Evolutionary conservation across 2,888 invertebrate genomes (phyloP), one percentile per base, ranked within the genome.

Genomic region (Ichneumoninae sp.): DNA sequence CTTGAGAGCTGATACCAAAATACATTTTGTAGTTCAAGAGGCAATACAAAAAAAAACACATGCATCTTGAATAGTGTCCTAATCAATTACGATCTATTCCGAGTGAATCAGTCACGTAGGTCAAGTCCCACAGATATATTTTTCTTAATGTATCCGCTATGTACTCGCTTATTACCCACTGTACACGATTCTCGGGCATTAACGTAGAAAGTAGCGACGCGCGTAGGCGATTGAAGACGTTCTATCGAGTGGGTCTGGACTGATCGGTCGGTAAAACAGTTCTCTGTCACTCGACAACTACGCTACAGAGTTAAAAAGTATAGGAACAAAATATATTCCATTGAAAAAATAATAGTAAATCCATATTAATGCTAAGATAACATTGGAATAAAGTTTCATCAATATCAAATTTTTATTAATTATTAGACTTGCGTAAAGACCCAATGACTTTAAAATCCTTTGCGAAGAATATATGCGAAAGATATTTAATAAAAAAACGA

Each of bases 251-350:
- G 4, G 16, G 26, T 68, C 54, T 30, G 26, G 3, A 30, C 60
- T 40, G 40, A 26, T 19, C 44, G 0, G 68, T 57, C 30, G 76
- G 68, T 57, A 77, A 77, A 68, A 77, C 54, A 68, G 76, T 57
- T 68, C 19, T 22, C 36, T 40, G 33, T 40, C 50, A 19, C 1
- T 6, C 50, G 7, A 22, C 8, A 10, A 22, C 13, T 22, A 4
- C 10, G 7, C 3, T 16, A 22, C 22, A 30, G 0, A 3, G 13
- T 60, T 2, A 4, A 16, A 47, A 47, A 16, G 1, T 54, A 19
- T 6, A 8, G 5, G 2, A 54, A 19, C 7, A 19, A 54, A 54
- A 54, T 22, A 16, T n/a, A 52, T 52, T 19, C 1, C 19, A 22
- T 54, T 22, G 0, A 19, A 47, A 44, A 47, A 13, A 47, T 10